Conservation (phyloP, 2,113 vertebrate species). For the Cyanistes caeruleus region DNA sequence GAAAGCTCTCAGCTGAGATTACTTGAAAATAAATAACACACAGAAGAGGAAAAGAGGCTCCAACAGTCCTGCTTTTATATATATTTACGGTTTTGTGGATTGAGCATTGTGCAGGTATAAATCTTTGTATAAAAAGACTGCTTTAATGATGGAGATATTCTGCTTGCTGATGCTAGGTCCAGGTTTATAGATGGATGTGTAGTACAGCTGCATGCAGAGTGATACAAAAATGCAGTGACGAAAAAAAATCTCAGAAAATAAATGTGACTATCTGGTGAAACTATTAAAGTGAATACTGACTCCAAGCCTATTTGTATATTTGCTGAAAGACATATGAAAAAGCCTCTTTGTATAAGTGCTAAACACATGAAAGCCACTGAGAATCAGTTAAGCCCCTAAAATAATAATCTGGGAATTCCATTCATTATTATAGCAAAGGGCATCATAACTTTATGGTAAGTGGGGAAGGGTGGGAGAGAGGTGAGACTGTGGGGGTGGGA, state of each 20-base stretch:
- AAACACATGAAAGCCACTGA: conserved; percentile 19
- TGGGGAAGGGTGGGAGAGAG: not conserved
- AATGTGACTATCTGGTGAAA: conserved; percentile 31
- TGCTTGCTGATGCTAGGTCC: not conserved
- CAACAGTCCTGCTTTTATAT: not conserved
- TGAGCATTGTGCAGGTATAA: not conserved
- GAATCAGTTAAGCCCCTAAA: conserved; percentile 49
- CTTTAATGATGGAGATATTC: not conserved
- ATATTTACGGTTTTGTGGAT: not conserved
- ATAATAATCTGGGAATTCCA: conserved; percentile 60
- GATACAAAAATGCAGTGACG: not conserved
- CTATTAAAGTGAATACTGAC: conserved; percentile 13
- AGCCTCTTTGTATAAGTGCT: conserved; percentile 31
- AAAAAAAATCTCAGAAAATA: conserved; percentile 1
- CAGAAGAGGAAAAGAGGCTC: not conserved
- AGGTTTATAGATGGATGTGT: not conserved
- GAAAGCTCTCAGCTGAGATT: not conserved
- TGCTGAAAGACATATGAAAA: conserved; percentile 42
- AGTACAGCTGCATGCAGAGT: not conserved
- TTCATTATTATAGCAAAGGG: conserved; percentile 44
- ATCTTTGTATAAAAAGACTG: not conserved
- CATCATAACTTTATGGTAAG: conserved; percentile 39
- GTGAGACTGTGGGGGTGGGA: not conserved
- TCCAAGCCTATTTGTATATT: conserved; percentile 20
- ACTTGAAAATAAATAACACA: not conserved